Conservation (phyloP, 2,113 vertebrate genomes). For the Setophaga kirtlandii region DNA sequence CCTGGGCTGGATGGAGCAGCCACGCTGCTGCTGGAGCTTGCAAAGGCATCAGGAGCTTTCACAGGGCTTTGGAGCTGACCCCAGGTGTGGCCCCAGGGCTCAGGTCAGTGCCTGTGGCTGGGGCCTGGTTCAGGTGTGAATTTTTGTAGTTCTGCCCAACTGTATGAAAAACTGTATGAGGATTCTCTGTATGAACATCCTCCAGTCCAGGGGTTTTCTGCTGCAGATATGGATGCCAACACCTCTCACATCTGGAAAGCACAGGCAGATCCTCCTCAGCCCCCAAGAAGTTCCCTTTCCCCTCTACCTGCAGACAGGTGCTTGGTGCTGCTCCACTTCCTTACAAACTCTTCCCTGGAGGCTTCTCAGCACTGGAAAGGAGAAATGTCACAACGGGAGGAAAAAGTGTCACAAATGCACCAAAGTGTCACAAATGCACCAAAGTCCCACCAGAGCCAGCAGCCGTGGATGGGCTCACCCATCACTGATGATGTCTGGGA, state of each 20-base stretch:
- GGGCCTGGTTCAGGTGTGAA: neutral
- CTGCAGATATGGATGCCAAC: neutral
- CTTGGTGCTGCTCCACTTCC: neutral
- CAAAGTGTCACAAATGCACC: neutral
- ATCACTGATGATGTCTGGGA: accelerated
- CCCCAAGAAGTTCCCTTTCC: neutral
- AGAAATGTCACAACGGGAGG: neutral
- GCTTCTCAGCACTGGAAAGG: neutral
- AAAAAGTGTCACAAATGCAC: neutral
- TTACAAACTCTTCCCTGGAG: neutral
- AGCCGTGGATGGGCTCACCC: accelerated
- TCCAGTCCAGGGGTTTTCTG: neutral
- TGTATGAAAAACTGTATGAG: no score
- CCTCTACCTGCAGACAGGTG: neutral
- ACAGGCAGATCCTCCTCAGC: accelerated
- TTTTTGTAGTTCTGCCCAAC: neutral
- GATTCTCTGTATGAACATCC: neutral
- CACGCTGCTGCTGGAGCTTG: neutral
- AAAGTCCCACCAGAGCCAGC: neutral
- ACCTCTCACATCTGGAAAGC: neutral
- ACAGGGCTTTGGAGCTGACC: neutral
- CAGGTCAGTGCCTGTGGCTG: accelerated
- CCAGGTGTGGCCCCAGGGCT: neutral
- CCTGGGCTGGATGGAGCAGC: neutral
- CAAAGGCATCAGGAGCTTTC: neutral